Evolutionary conservation across 2,888 invertebrate genomes (phyloP).

Genomic region (Cordilura impudica): DNA sequence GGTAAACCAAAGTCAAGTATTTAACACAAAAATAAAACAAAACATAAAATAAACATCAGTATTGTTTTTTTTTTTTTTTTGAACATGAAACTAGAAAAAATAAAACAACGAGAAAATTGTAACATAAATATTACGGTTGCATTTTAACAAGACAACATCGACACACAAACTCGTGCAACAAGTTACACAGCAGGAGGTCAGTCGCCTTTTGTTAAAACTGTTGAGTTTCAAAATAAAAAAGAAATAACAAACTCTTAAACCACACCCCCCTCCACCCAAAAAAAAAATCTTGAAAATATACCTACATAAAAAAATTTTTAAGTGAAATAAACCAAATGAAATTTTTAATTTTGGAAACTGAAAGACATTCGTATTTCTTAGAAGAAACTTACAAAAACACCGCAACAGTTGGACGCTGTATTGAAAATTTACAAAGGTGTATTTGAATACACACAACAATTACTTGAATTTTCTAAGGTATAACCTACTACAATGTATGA

Average conservation of each 20-base stretch:
- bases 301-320: not conserved
- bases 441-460: no score
- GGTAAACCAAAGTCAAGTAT: constrained; percentile 38
- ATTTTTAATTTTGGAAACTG: constrained; percentile 30
- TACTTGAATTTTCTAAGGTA: no score
- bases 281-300: constrained; percentile 14
- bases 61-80: not conserved
- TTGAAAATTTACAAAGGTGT: no score
- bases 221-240: constrained; percentile 14
- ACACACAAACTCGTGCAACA: constrained; percentile 58
- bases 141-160: constrained; percentile 12
- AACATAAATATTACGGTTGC: constrained; percentile 26
- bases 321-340: constrained; percentile 19
- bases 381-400: not conserved
- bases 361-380: constrained; percentile 12
- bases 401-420: no score
- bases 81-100: not conserved
- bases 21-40: not conserved
- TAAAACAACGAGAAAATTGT: not conserved
- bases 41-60: not conserved
- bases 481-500: no score
- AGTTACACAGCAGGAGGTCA: constrained; percentile 64
- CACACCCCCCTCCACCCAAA: no score
- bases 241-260: not conserved
- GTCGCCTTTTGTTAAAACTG: constrained; percentile 39